These are phyloP conservation scores for Columba livia DNA, from an alignment of 2,113 vertebrate species.

Conservation along the genomic window DNA sequence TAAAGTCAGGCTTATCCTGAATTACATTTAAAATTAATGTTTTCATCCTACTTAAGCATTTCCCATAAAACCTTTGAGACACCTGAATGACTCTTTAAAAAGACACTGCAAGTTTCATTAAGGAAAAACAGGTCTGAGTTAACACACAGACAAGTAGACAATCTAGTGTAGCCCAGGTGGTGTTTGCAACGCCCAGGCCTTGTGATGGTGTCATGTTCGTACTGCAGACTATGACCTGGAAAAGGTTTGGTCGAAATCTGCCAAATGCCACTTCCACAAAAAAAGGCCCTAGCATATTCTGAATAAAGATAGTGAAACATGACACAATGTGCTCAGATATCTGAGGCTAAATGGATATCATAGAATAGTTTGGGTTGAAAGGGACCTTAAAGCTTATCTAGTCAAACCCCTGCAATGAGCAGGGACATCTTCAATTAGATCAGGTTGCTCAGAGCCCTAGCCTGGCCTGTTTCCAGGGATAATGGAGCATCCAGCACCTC, in stretches of 20 bases:
- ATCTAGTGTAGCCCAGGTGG: neutral
- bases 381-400: too few relatives aligned
- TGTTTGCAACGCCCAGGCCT: neutral
- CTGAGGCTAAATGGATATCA: neutral
- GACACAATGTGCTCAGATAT: neutral
- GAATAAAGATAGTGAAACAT: neutral
- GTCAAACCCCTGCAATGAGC: too few relatives aligned
- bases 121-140: neutral
- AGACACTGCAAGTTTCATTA: neutral
- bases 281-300: neutral
- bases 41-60: neutral
- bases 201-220: fast-evolving
- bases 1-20: neutral
- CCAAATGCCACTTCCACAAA: neutral
- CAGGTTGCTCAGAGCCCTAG: too few relatives aligned
- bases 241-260: neutral
- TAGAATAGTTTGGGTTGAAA: too few relatives aligned
- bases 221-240: neutral
- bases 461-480: too few relatives aligned
- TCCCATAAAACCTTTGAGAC: neutral
- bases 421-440: too few relatives aligned
- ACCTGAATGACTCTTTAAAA: neutral
- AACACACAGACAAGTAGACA: neutral
- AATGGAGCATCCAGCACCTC: too few relatives aligned
- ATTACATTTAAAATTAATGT: neutral